A percentile compares a stretch with the other conserved stretches of the same genome.
Conservation (phyloP, 2,113 vertebrate genomes). For the Eptesicus fuscus region DNA sequence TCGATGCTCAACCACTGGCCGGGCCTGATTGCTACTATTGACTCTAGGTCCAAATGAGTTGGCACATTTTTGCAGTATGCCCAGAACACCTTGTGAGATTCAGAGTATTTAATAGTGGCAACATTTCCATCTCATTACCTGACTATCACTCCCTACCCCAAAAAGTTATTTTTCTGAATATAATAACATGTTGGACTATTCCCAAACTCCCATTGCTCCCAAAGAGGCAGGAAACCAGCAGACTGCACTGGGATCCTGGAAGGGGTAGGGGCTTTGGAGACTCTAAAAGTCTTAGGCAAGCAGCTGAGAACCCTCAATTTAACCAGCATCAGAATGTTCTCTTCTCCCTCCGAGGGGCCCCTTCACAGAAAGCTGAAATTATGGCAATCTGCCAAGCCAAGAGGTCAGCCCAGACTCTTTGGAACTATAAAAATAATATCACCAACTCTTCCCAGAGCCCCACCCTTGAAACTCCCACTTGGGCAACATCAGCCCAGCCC, state of each 20-base stretch:
- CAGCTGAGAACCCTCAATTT: background rate
- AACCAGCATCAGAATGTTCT: background rate
- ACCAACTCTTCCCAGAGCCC: background rate
- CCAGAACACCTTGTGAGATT: background rate
- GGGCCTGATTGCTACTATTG: background rate
- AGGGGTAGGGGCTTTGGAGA: background rate
- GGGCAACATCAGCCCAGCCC: accelerated
- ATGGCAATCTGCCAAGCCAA: background rate
- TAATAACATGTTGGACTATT: background rate
- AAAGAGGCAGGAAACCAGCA: background rate
- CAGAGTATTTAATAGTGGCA: background rate
- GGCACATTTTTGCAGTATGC: background rate
- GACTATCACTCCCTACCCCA: background rate
- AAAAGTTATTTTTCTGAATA: background rate
- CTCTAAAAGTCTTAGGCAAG: background rate
- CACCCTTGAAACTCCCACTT: background rate
- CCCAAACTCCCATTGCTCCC: background rate
- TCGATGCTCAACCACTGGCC: too few species aligned
- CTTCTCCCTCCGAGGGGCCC: background rate
- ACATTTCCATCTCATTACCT: background rate
- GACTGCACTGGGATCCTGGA: background rate
- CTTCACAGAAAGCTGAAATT: background rate
- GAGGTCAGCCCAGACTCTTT: background rate
- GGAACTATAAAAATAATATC: background rate
- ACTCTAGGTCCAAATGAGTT: background rate